Conservation (phyloP, 2,888 invertebrate species). For the Torymus tubicola region DNA sequence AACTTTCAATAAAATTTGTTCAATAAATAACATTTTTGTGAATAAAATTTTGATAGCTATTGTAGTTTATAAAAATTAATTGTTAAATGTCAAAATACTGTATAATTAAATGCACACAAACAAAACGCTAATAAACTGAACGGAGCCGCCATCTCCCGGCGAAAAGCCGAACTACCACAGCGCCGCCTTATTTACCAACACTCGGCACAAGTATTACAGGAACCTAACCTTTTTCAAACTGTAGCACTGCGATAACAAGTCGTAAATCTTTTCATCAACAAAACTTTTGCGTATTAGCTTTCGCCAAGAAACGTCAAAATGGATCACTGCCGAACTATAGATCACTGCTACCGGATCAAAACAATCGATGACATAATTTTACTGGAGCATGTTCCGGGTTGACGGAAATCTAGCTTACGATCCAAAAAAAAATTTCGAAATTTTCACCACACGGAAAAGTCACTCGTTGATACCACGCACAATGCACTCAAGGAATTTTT, state of each 20-base stretch:
- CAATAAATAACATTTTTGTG: too few relatives aligned
- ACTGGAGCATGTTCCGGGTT: constrained; percentile 50
- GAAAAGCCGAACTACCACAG: not conserved
- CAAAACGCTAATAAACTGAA: not conserved
- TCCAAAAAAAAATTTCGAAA: constrained; percentile 35
- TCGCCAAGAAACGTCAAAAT: not conserved
- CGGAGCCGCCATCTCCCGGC: constrained; percentile 22
- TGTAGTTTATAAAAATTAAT: too few relatives aligned
- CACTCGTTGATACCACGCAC: not conserved
- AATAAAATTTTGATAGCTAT: too few relatives aligned
- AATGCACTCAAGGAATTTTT: not conserved
- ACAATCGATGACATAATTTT: constrained; percentile 54
- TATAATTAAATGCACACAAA: not conserved
- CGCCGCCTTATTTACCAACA: constrained; percentile 39
- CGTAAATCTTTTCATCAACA: constrained; percentile 37
- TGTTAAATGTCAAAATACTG: not conserved
- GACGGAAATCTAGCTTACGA: constrained; percentile 15
- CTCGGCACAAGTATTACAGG: constrained; percentile 27
- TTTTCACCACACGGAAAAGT: constrained; percentile 9
- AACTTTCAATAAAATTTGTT: too few relatives aligned
- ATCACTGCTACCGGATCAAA: constrained; percentile 1
- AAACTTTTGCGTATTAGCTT: constrained; percentile 15
- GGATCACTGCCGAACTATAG: not conserved
- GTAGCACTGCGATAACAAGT: constrained; percentile 26
- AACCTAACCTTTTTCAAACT: constrained; percentile 47